Conservation (phyloP, 2,888 invertebrate genomes). For the Nipponacmea schrenckii region DNA sequence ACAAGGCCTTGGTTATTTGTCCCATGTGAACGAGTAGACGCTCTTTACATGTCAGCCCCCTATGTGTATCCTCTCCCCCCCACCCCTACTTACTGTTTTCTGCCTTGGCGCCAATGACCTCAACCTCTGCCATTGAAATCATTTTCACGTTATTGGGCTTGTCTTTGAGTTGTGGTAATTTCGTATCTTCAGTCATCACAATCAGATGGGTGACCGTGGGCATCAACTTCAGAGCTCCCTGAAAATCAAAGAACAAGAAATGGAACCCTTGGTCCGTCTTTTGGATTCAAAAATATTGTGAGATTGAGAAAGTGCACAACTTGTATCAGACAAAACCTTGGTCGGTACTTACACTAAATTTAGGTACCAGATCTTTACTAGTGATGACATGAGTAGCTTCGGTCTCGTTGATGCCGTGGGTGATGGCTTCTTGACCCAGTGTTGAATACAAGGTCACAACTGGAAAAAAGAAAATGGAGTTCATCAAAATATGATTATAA, state of each 20-base stretch:
- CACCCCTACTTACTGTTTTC: constrained; percentile 49
- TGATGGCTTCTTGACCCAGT: constrained; percentile 94
- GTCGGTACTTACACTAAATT: constrained; percentile 75
- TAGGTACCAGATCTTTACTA: constrained; percentile 88
- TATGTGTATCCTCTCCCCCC: too few species aligned
- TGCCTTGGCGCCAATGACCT: constrained; percentile 71
- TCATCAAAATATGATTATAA: too few species aligned
- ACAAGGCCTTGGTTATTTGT: too few species aligned
- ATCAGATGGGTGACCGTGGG: constrained; percentile 77
- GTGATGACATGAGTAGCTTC: constrained; percentile 94
- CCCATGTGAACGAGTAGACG: too few species aligned
- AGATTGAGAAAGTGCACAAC: too few species aligned
- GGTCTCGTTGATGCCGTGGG: constrained; percentile 96
- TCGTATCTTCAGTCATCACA: constrained; percentile 59
- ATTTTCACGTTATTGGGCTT: constrained; percentile 81
- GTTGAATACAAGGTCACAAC: constrained; percentile 98
- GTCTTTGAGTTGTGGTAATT: constrained; percentile 68
- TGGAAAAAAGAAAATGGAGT: constrained; percentile 57
- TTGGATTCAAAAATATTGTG: too few species aligned
- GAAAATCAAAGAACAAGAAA: constrained; percentile 10
- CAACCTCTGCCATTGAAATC: constrained; percentile 79
- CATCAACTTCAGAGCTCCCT: constrained; percentile 70
- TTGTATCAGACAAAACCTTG: too few species aligned
- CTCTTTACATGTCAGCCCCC: too few species aligned
- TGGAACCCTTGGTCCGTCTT: too few species aligned